These are phyloP conservation scores for Ennomos fuscantarius DNA, from an alignment of 2,888 invertebrate species.

Conservation along the genomic window DNA sequence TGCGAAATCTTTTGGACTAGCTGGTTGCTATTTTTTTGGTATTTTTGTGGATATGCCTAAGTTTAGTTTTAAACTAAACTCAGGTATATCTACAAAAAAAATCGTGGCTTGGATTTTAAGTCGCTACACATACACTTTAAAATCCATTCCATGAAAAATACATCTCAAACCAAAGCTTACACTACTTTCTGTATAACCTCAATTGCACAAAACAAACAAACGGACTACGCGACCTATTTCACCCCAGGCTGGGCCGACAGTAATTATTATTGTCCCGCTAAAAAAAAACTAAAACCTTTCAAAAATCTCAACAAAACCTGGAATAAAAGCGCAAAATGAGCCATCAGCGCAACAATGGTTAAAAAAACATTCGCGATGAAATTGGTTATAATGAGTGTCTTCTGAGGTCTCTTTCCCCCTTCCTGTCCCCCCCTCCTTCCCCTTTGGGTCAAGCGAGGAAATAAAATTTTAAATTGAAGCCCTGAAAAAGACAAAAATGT, in stretches of 20 bases:
- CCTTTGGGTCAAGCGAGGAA: conserved; percentile 77
- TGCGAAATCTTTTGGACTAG: too few relatives aligned
- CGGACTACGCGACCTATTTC: conserved; percentile 19
- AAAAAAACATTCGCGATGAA: conserved; percentile 57
- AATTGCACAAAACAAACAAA: conserved; percentile 16
- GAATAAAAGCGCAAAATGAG: conserved; percentile 73
- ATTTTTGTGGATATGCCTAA: too few relatives aligned
- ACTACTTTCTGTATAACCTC: conserved; percentile 1
- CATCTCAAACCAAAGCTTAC: not conserved
- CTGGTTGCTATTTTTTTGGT: too few relatives aligned
- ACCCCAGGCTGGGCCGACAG: conserved; percentile 30
- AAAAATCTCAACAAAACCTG: conserved; percentile 60
- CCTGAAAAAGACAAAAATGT: conserved; percentile 78
- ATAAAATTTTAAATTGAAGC: conserved; percentile 82
- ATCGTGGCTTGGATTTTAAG: too few relatives aligned
- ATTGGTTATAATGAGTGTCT: conserved; percentile 83
- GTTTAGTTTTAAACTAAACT: too few relatives aligned
- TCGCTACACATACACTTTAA: too few relatives aligned
- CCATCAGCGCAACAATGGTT: conserved; percentile 59
- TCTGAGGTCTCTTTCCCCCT: conserved; percentile 45
- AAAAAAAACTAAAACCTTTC: conserved; percentile 29
- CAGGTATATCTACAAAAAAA: too few relatives aligned
- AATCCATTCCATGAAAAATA: not conserved
- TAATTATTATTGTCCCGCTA: conserved; percentile 26
- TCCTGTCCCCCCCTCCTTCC: conserved; percentile 43